Percentiles rank a stretch among this genome's conserved stretches.
Conservation (phyloP, 2,113 vertebrate genomes). For the Cairina moschata region DNA sequence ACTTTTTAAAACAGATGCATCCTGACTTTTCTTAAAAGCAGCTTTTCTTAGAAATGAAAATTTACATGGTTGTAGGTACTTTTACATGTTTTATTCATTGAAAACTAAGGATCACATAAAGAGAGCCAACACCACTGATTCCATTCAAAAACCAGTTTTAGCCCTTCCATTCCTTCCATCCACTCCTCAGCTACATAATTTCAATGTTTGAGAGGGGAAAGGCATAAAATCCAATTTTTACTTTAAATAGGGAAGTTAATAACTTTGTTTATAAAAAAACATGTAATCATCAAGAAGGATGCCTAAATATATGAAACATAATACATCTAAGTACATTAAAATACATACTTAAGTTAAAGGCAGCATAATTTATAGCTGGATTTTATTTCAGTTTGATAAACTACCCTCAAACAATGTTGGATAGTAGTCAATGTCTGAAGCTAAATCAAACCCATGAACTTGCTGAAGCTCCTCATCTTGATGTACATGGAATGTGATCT, state of each 20-base stretch:
- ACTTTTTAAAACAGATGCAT: neutral
- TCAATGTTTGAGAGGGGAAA: neutral
- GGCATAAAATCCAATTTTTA: neutral
- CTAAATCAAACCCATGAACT: neutral
- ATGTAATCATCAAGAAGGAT: fast-evolving
- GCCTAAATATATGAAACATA: neutral
- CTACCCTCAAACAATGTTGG: neutral
- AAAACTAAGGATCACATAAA: neutral
- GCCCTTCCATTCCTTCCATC: neutral
- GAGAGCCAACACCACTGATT: neutral
- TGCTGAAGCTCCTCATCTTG: neutral
- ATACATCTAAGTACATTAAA: neutral
- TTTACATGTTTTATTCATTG: neutral
- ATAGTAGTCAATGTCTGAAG: neutral
- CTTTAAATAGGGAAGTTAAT: neutral
- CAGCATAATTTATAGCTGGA: too few relatives aligned
- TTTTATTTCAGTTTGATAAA: neutral
- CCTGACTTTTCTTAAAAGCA: neutral
- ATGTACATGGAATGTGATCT: neutral
- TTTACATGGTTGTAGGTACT: neutral
- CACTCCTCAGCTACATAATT: neutral
- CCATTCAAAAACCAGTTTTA: neutral
- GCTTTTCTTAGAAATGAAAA: neutral
- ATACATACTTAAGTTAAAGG: too few relatives aligned
- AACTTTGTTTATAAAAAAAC: neutral